These are phyloP conservation scores for Xestia rhomboidea DNA, from an alignment of 2,888 invertebrate species.

Conservation along the genomic window DNA sequence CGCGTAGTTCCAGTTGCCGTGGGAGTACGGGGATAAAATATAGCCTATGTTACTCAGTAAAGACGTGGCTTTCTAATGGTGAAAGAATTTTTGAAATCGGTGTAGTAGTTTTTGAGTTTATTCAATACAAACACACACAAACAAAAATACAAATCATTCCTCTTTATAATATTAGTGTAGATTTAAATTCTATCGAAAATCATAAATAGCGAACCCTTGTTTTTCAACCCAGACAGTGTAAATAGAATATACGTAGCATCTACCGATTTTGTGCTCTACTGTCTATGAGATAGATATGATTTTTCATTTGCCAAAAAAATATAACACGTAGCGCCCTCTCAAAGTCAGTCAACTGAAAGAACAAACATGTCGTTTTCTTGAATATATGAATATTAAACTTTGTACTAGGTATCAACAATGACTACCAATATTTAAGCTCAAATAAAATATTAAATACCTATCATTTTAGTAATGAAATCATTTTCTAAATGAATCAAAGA, in stretches of 20 bases:
- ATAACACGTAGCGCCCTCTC: constrained; percentile 52
- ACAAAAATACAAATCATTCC: too few species aligned
- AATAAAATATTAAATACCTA: constrained; percentile 1
- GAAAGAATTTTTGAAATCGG: too few species aligned
- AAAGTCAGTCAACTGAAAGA: constrained; percentile 47
- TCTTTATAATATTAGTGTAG: too few species aligned
- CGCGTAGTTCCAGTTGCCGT: too few species aligned
- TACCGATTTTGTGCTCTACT: constrained; percentile 13
- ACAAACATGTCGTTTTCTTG: constrained; percentile 44
- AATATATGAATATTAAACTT: constrained; percentile 47
- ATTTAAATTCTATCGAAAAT: constrained; percentile 51
- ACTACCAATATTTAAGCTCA: background rate
- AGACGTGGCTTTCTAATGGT: too few species aligned
- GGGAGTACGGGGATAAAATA: too few species aligned
- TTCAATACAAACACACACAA: too few species aligned
- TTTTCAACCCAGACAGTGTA: constrained; percentile 45
- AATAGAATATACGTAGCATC: constrained; percentile 15
- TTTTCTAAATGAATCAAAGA: background rate
- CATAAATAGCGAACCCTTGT: constrained; percentile 53
- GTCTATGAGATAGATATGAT: accelerated
- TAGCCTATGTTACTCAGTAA: too few species aligned
- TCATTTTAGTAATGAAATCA: background rate
- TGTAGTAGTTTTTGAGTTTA: too few species aligned
- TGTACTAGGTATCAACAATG: background rate
- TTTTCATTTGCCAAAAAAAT: background rate